Percentiles rank a stretch among this genome's conserved stretches.
phyloP scores from a whole-genome alignment of 2,113 vertebrate genomes.

The Chamaea fasciata region DNA sequence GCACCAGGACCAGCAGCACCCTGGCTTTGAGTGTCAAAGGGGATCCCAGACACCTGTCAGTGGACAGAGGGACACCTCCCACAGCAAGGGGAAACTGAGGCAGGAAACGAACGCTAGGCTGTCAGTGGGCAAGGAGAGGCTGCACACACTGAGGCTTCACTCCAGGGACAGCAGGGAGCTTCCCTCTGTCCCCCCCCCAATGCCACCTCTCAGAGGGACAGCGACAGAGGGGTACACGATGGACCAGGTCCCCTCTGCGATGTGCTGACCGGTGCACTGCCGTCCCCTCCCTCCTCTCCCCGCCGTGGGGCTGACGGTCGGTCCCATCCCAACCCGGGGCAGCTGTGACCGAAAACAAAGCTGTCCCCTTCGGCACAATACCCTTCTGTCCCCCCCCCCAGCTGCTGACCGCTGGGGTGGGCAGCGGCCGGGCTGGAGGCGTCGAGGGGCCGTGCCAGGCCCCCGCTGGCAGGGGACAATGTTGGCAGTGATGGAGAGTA shows the following conservation, averaged over 20 bases:
- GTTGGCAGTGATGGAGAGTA: slow-evolving; percentile 84
- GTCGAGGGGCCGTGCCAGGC: slow-evolving; percentile 78
- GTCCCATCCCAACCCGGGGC: slow-evolving; percentile 67
- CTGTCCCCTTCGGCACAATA: slow-evolving; percentile 70
- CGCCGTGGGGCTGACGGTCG: neutral
- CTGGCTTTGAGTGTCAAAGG: neutral
- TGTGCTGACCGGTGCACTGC: slow-evolving; percentile 37
- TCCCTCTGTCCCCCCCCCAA: fast-evolving
- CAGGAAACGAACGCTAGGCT: neutral
- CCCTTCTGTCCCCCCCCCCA: slow-evolving; percentile 77
- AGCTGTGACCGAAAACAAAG: slow-evolving; percentile 80
- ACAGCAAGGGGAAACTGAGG: neutral
- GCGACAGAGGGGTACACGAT: neutral
- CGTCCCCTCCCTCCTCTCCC: slow-evolving; percentile 16
- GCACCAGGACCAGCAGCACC: neutral
- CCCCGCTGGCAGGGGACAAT: slow-evolving; percentile 81
- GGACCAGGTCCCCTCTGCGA: neutral
- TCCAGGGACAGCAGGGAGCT: neutral
- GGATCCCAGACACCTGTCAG: neutral
- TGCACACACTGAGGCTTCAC: neutral
- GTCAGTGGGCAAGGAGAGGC: neutral
- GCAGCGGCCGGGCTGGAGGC: slow-evolving; percentile 73
- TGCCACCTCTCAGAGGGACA: neutral
- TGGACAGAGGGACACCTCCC: neutral
- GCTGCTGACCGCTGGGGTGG: slow-evolving; percentile 73